Conservation (phyloP, 2,888 invertebrate genomes). For the Melanostoma mellinum region DNA sequence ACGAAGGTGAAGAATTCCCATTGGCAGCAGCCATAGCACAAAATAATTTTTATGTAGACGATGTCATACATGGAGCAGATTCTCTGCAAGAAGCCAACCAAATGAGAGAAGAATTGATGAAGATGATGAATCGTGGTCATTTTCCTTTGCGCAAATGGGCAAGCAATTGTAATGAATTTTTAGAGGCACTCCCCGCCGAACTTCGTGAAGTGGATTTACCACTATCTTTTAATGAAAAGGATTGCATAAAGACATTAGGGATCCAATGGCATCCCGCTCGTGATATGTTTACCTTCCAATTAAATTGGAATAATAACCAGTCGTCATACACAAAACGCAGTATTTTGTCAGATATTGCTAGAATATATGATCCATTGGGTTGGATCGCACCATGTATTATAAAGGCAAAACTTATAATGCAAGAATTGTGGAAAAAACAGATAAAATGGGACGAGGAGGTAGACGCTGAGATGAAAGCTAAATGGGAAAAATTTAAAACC, state of each 20-base stretch:
- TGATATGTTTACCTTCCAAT: neutral
- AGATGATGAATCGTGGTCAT: constrained; percentile 4
- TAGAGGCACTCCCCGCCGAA: too few relatives aligned
- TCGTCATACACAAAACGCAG: too few relatives aligned
- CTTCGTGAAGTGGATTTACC: too few relatives aligned
- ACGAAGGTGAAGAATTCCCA: constrained; percentile 22
- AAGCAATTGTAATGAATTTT: neutral
- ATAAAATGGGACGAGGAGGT: neutral
- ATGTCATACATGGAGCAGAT: constrained; percentile 20
- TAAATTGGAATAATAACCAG: too few relatives aligned
- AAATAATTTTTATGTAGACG: constrained; percentile 17
- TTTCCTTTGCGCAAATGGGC: constrained; percentile 26
- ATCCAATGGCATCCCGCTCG: constrained; percentile 16
- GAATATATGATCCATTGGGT: neutral
- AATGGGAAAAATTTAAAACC: neutral
- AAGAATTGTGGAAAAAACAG: neutral
- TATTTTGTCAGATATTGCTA: neutral
- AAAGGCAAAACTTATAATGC: neutral
- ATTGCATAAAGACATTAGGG: constrained; percentile 3
- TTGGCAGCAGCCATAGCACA: constrained; percentile 7
- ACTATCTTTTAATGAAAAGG: constrained; percentile 1
- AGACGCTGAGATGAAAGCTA: neutral
- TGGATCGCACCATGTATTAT: neutral
- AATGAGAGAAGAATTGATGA: neutral
- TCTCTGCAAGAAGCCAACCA: constrained; percentile 4